Percentiles rank a stretch among this genome's conserved stretches.
These are phyloP conservation scores for Thecophora atra DNA, from an alignment of 2,888 invertebrate genomes.

Conservation along the genomic window DNA sequence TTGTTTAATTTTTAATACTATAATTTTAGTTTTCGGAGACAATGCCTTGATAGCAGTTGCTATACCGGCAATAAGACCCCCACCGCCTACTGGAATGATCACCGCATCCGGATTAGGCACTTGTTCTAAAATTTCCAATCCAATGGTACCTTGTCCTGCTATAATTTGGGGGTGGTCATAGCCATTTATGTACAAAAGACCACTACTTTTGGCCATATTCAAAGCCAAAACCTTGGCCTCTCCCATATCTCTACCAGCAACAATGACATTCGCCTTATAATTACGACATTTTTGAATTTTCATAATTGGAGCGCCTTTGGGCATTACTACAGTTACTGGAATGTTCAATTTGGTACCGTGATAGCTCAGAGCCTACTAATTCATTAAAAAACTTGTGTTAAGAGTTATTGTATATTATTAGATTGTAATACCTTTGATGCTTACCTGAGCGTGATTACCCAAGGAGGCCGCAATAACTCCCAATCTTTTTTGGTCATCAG, in stretches of 20 bases:
- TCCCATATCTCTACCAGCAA: conserved; percentile 79
- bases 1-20: conserved; percentile 74
- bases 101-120: conserved; percentile 88
- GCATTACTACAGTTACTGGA: conserved; percentile 92
- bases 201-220: conserved; percentile 75
- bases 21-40: conserved; percentile 82
- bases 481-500: conserved; percentile 74
- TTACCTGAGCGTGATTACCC: conserved; percentile 89
- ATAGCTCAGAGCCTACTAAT: conserved; percentile 71
- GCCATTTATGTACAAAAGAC: conserved; percentile 87
- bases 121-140: conserved; percentile 91
- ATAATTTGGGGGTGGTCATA: conserved; percentile 96
- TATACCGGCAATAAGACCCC: conserved; percentile 92
- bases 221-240: conserved; percentile 86
- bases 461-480: conserved; percentile 94
- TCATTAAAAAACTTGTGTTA: not conserved
- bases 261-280: conserved; percentile 84
- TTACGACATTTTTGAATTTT: conserved; percentile 89
- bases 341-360: conserved; percentile 78
- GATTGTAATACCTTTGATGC: no score
- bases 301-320: conserved; percentile 93
- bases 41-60: conserved; percentile 89
- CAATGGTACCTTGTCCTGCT: conserved; percentile 95
- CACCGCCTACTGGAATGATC: conserved; percentile 87
- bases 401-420: not conserved